Base-by-base conservation (phyloP, 2,797 vertebrate species). In the Serranus cabrilla region DNA sequence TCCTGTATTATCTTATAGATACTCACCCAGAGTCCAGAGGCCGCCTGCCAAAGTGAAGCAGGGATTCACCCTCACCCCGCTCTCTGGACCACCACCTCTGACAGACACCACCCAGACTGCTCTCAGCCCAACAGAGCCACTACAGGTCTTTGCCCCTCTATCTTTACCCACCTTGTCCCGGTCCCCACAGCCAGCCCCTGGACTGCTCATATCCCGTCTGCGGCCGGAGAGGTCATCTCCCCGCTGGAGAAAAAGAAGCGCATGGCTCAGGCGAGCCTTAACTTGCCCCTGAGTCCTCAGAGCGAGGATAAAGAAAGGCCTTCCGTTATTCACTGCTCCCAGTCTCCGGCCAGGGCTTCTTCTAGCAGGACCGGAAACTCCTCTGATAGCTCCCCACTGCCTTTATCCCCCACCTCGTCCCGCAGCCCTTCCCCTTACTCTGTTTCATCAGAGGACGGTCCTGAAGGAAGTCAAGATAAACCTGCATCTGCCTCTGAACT, bases 221-320 rank as follows among this genome's bases (percentile, higher is more conserved):
- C 91, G 59, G 89, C 92, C 10, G 93, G 94, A 42, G 95, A 95
- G 78, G 96, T 97, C 87, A 98, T 99, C 91, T 99, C 97, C 3
- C 98, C 98, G 0, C 90, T 99, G 89, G 98, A 97, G 90, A 99
- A 98, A 76, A 99, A 99, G 81, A 98, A 99, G 84, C 94, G 97
- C 17, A 79, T 97, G 88, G 97, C 98, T 12, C 97, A 98, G 90
- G 97, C 96, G 55, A 97, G 96, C 91, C 91, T 97, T 18, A 93
- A 66, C n/a, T 20, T 81, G 23, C 76, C 85, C 0, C 7, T 18
- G 14, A 82, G 72, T 47, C 81, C 87, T 17, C 78, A 89, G n/a
- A 73, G 77, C 0, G 93, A 94, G 27, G 89, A 85, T 4, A 89
- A 83, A 52, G 88, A 92, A 23, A 87, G 74, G 5, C 92, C 92